Conservation (phyloP, 2,113 vertebrate genomes). For the Lepidothrix coronata region DNA sequence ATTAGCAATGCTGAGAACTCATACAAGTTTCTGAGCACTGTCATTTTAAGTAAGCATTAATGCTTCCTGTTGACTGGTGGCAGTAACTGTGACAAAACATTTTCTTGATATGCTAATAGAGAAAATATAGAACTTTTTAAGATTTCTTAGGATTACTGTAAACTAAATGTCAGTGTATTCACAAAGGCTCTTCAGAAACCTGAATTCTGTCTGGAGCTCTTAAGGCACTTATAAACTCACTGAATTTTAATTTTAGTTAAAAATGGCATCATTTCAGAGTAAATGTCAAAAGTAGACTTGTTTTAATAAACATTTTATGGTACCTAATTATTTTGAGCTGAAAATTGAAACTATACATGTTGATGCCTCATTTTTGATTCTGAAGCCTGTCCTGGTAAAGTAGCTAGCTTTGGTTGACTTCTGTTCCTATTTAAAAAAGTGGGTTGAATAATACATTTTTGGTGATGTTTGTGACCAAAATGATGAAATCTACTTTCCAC, state of each 20-base stretch:
- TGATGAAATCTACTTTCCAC: not conserved
- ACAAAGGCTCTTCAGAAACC: not conserved
- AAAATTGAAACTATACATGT: not conserved
- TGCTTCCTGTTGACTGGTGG: not conserved
- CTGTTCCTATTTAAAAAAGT: not conserved
- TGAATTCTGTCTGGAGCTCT: not conserved
- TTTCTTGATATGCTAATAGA: not conserved
- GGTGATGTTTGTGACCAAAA: not conserved
- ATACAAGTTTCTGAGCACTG: not conserved
- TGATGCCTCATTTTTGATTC: not conserved
- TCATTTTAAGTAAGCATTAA: not conserved
- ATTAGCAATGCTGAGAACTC: not conserved
- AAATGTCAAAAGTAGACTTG: not conserved
- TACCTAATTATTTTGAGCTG: not conserved
- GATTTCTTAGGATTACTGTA: not conserved
- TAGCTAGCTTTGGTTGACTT: not conserved
- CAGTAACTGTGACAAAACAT: not conserved
- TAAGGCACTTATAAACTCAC: not conserved
- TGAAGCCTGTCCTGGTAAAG: not conserved
- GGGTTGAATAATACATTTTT: not conserved
- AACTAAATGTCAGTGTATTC: not conserved
- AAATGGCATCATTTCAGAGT: fast-evolving
- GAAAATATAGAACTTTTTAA: not conserved
- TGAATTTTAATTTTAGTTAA: not conserved
- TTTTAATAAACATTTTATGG: not conserved